Evolutionary conservation across 2,888 invertebrate species (phyloP), one percentile per base, ranked within the genome.

Genomic region (Agrochola circellaris): DNA sequence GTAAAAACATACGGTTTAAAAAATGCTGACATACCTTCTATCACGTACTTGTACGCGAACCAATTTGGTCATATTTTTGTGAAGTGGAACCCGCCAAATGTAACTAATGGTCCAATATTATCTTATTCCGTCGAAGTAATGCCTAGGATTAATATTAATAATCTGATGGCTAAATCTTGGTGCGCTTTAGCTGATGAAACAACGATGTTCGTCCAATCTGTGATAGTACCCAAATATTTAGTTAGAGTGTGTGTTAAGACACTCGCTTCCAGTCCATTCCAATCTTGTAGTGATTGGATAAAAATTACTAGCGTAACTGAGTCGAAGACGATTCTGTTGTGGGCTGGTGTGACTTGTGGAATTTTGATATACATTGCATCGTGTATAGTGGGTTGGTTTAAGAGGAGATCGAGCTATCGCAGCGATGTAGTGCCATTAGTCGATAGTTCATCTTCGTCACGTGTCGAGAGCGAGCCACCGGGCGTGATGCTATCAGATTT

Each of bases 81-180:
- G 0, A 87, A 90, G 81, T 96, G 96, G 96, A 82, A 91, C 58
- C 91, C 95, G 4, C 95, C 96, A 20, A 82, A 86, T 73, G 71
- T 91, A 15, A 93, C 92, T 2, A 96, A 96, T 75, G 96, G 96
- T 23, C 93, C 94, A n/a, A 87, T 96, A 51, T 88, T 96, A 68
- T 91, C 95, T 20, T 96, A 95, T 82, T 88, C 85, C n/a, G 78
- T 96, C n/a, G 93, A 95, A 90, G 90, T 96, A 15, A 77, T 93
- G 65, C 93, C 95, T n/a, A 89, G 86, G 30, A 82, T 91, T 51
- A 79, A 78, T 61, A 67, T 77, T 56, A 82, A 88, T 66, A 85
- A 89, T 62, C 77, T 93, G 11, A 74, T 93, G 65, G 93, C 95
- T 3, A 92, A 93, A 83, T 79, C 89, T 11, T 93, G 93, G 92